Evolutionary conservation across 2,888 invertebrate species (phyloP), one percentile per base, ranked within the genome.

Genomic region (Nesidiocoris tenuis): DNA sequence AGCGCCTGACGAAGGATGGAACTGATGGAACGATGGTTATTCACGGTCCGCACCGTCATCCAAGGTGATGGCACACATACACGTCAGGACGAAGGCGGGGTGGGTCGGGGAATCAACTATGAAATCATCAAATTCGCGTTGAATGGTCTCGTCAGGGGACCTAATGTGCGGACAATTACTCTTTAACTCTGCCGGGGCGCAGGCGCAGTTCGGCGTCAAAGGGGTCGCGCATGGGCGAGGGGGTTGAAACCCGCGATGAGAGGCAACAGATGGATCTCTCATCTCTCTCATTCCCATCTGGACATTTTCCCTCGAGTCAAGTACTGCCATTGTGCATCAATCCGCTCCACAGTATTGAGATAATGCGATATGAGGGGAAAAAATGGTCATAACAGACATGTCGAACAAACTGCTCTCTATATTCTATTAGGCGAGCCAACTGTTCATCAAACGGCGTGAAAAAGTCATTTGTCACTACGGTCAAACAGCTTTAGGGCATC

Each of bases 221-320:
- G 39, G 39, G 39, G 39, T 39, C 39, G 39, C 39, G 39, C 39
- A 39, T 39, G 39, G 39, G 5, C 39, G 39, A 39, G 39, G 39
- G 39, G 39, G 12, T n/a, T 39, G 12, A 39, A 39, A 39, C 39
- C 5, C 39, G 3, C 39, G 39, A 39, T 39, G 70, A 70, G 70
- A 59, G 70, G 70, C 70, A 70, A 70, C 70, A 70, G 70, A 70
- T 70, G 70, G 68, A 23, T 39, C 9, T 39, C 39, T 39, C 39
- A 39, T 39, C 39, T 39, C 39, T 39, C 9, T 17, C 12, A 65
- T 17, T 65, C 25, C n/a, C 65, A 65, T 65, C 65, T 65, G 65
- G 65, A 17, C 9, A 65, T 65, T 65, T 65, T 65, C 65, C 39
- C 65, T 65, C 65, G 39, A 65, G 65, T 65, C 65, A 39, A 18